Conservation (phyloP, 2,113 vertebrate species). For the Falcunculus frontatus region DNA sequence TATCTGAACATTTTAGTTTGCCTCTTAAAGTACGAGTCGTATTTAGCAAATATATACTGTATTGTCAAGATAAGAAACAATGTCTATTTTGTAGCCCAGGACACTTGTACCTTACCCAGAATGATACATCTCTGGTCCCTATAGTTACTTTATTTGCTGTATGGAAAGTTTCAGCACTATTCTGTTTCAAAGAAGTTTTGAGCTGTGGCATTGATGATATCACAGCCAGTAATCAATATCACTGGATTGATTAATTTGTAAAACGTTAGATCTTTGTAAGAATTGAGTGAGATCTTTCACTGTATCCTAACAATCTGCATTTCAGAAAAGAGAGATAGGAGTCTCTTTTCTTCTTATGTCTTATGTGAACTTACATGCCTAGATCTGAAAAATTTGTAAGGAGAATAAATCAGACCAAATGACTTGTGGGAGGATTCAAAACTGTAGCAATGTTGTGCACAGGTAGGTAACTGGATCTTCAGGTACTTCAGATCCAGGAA, state of each 20-base stretch:
- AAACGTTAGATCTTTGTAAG: neutral
- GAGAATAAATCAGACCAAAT: neutral
- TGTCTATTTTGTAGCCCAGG: neutral
- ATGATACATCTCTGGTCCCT: neutral
- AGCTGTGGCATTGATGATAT: neutral
- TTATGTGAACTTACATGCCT: neutral
- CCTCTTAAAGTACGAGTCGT: neutral
- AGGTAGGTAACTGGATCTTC: neutral
- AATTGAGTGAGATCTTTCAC: neutral
- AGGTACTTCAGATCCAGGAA: neutral
- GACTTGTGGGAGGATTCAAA: neutral
- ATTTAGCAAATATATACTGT: neutral
- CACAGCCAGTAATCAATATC: neutral
- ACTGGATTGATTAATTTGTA: neutral
- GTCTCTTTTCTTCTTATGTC: neutral
- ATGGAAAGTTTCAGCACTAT: neutral
- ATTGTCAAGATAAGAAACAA: neutral
- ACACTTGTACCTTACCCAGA: neutral
- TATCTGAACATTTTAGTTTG: neutral
- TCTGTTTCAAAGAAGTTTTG: neutral
- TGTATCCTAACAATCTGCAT: neutral
- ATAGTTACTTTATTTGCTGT: neutral
- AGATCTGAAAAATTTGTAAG: neutral
- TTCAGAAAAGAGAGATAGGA: neutral
- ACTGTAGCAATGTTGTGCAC: neutral